phyloP scores from a whole-genome alignment of 2,797 vertebrate genomes.

The Coilia nasus region DNA sequence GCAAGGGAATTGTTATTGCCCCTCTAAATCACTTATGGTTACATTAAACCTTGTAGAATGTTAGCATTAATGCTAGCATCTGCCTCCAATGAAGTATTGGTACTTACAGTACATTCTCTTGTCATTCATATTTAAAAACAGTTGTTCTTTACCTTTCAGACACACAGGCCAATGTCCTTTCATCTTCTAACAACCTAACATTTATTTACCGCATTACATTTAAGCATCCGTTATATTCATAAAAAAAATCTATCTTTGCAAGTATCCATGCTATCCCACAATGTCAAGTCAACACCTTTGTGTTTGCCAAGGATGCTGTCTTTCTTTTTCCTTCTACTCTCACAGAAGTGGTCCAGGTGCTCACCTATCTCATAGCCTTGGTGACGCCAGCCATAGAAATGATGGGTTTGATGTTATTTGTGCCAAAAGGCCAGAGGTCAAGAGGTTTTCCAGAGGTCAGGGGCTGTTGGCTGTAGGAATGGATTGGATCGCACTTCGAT shows the following conservation, averaged over 20 bases:
- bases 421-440: conserved; percentile 33
- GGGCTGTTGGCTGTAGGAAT: not conserved
- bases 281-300: not conserved
- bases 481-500: conserved; percentile 55
- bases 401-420: conserved; percentile 57
- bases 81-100: not conserved
- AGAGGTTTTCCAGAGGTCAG: conserved; percentile 1
- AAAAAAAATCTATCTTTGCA: too few relatives aligned
- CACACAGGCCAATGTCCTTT: not conserved
- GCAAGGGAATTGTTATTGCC: too few relatives aligned
- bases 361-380: not conserved
- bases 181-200: not conserved
- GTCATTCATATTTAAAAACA: not conserved
- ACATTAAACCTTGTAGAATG: too few relatives aligned
- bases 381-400: not conserved
- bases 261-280: not conserved
- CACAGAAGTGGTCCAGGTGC: not conserved
- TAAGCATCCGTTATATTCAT: not conserved
- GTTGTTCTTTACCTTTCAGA: not conserved
- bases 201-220: not conserved
- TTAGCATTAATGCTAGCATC: too few relatives aligned
- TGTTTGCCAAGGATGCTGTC: not conserved
- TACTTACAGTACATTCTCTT: not conserved
- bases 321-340: not conserved
- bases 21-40: too few relatives aligned